Evolutionary conservation across 2,113 vertebrate genomes (phyloP).

Genomic region (Panthera uncia): DNA sequence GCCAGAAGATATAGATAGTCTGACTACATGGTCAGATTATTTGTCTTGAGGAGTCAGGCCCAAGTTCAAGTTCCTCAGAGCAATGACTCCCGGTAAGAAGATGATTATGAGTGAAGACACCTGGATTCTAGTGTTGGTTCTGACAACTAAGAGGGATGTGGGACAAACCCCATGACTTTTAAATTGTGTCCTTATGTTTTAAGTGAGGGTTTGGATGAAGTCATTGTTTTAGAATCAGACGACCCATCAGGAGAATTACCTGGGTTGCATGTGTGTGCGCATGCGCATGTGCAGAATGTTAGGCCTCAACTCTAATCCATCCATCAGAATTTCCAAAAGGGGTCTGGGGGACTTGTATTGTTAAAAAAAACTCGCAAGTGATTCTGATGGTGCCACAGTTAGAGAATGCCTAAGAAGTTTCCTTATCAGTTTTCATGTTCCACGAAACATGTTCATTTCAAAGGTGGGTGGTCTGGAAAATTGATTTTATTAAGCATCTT

Average conservation of each 20-base stretch:
- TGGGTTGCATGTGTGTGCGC: not conserved
- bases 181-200: not conserved
- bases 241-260: not conserved
- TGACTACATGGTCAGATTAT: not conserved
- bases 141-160: not conserved
- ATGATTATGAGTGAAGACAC: not conserved
- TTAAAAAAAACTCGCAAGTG: not conserved
- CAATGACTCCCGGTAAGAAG: not conserved
- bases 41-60: not conserved
- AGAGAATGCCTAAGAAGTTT: not conserved
- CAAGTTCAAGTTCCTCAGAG: not conserved
- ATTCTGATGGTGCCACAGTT: not conserved
- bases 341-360: not conserved
- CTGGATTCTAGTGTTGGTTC: not conserved
- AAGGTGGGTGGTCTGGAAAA: not conserved
- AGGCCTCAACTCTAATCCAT: not conserved
- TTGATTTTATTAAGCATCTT: not conserved
- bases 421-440: not conserved
- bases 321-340: slow-evolving; percentile 17
- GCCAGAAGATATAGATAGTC: not conserved
- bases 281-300: not conserved
- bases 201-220: not conserved
- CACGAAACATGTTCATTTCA: not conserved
- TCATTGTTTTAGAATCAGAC: not conserved
- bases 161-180: not conserved